Base-by-base conservation (phyloP, 53 echinoderm and acorn worm genomes). In the Apostichopus leukothele region DNA sequence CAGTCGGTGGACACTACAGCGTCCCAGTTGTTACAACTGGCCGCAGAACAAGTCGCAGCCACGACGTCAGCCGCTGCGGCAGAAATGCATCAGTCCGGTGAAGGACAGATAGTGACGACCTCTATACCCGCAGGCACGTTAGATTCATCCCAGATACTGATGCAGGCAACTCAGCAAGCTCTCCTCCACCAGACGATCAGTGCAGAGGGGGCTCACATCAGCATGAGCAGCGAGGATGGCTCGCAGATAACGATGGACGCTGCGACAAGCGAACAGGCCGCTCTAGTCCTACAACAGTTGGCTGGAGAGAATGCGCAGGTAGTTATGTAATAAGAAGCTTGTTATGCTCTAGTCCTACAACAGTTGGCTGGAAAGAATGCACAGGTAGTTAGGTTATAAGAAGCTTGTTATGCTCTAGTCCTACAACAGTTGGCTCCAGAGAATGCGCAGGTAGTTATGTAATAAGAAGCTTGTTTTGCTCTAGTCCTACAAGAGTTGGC, bases 191-290 rank as follows among this genome's bases (percentile, higher is more conserved):
- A 86, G 25, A 67, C 84, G 0, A 60, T 84, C n/a, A 75, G 74
- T 5, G 83, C 76, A 6, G 90, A 90, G 86, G 79, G 86, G 0
- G 54, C 86, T 53, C 89, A 81, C 11, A 77, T 84, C 60, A 60
- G 51, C 50, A 83, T 90, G 90, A 81, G 67, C 8, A 76, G 60
- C 7, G 78, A 81, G 60, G 89, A 84, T 4, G 79, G 83, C 19
- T 86, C 89, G 4, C 89, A 93, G 87, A 93, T 91, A 53, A 94
- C 91, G 52, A 91, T 95, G 92, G 90, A 93, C 77, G 89, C 91
- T 7, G 92, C 96, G 60, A 95, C 93, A 76, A 95, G 93, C 54
- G 96, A 96, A 90, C 96, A 96, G 91, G 96, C 93, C 3, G 96
- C 94, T 0, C 86, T 96, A 5, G 94, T 95, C 71, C 87, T 94